A percentile compares a stretch with the other conserved stretches of the same genome.
These are phyloP conservation scores for Lithophane semibrunnea DNA, from an alignment of 2,888 invertebrate genomes.

Conservation along the genomic window DNA sequence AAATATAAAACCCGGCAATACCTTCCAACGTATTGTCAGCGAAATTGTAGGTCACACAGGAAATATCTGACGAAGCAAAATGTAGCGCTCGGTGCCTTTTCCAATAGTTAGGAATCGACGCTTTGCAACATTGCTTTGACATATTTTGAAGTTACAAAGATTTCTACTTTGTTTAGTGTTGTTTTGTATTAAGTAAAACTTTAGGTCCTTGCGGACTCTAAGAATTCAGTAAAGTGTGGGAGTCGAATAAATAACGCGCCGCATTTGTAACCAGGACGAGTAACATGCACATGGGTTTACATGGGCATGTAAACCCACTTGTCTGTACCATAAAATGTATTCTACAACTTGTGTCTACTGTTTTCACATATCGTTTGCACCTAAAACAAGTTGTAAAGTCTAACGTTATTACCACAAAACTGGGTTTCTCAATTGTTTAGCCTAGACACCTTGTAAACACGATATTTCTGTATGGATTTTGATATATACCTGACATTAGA, in stretches of 20 bases:
- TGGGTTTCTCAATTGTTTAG: too few species aligned
- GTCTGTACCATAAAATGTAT: neutral
- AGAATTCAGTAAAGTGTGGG: neutral
- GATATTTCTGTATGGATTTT: too few species aligned
- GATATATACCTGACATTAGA: too few species aligned
- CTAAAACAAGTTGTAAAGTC: too few species aligned
- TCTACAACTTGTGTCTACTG: neutral
- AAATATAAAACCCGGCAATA: neutral
- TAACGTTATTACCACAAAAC: too few species aligned
- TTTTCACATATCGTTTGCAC: too few species aligned
- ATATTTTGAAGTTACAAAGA: neutral
- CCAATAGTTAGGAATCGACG: constrained; percentile 1
- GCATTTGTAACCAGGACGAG: too few species aligned
- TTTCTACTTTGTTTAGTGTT: neutral
- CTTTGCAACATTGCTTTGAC: neutral
- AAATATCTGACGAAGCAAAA: neutral
- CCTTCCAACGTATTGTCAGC: constrained; percentile 4
- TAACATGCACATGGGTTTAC: neutral
- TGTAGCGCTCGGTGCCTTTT: neutral
- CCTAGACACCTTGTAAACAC: too few species aligned
- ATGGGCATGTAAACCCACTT: neutral
- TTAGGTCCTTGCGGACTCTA: neutral
- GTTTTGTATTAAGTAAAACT: neutral
- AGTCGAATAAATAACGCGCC: neutral
- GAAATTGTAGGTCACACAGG: neutral